Base-by-base conservation (phyloP, 2,888 invertebrate genomes). In the Merodon equestris region DNA sequence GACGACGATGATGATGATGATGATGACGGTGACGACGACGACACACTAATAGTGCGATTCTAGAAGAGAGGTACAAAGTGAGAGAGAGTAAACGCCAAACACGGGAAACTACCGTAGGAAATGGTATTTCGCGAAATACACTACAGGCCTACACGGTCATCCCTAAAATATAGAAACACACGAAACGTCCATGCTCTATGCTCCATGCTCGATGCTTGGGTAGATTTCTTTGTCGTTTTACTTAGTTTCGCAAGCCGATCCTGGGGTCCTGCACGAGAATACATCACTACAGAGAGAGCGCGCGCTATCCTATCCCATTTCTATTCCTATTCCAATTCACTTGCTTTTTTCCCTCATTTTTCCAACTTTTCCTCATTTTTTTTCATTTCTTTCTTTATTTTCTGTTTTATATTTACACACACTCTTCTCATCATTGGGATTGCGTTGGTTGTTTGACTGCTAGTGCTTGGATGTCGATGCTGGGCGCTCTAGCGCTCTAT, bases 71-170 rank as follows among this genome's bases (percentile, higher is more conserved):
- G 40, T n/a, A 9, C 12, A 14, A 57, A 34, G 66, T 56, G 57
- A 12, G 45, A 53, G 34, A 51, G 56, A 63, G 45, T 56, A 45
- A 53, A 66, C 15, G 48, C 51, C 50, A 36, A 63, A 51, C 38
- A 72, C 54, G 72, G 66, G 72, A 72, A 77, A 72, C 50, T 61
- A 66, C 61, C 71, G 66, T 60, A 71, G 66, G 57, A 77, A 61
- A 68, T 57, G 64, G 79, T 74, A 74, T 68, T 74, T 58, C 79
- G 74, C 73, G 79, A 73, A 70, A 68, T 27, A 27, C 27, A 27
- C 27, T 27, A 27, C 68, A 68, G 74, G 79, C 79, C 79, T 79
- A 79, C 12, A 53, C 38, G 19, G 27, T 7, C 7, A 27, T 7
- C 27, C 7, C 27, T 27, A 27, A 27, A 27, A 27, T 27, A 27